Evolutionary conservation across 2,797 vertebrate genomes (phyloP).

Genomic region (Sciurus carolinensis): DNA sequence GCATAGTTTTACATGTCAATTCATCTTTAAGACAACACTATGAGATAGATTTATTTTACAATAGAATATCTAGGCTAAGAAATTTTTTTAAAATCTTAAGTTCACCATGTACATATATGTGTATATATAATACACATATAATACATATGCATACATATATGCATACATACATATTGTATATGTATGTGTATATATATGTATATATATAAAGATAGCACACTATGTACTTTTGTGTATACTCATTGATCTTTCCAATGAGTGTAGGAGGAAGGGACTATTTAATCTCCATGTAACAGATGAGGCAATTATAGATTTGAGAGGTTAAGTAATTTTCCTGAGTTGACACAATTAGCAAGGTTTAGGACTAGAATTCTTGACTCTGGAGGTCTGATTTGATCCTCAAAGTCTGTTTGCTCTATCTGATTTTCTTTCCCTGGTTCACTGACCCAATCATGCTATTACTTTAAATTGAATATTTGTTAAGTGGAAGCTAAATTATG

Average conservation of each 20-base stretch:
- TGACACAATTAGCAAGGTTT: not conserved
- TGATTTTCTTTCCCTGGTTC: not conserved
- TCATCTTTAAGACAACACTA: not conserved
- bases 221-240: not conserved
- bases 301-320: not conserved
- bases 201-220: not conserved
- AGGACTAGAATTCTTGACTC: not conserved
- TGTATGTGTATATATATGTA: too few species aligned
- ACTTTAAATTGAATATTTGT: not conserved
- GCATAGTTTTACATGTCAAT: not conserved
- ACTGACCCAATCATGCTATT: not conserved
- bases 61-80: not conserved
- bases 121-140: too few species aligned
- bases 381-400: not conserved
- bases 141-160: too few species aligned
- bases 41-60: not conserved
- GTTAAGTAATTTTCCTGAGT: not conserved
- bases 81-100: not conserved
- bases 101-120: too few species aligned
- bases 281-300: not conserved
- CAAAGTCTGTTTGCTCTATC: too few species aligned
- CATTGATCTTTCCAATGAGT: not conserved
- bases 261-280: not conserved
- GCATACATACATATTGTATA: too few species aligned
- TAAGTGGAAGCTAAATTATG: not conserved